Evolutionary conservation across 1,140 invertebrate species (phyloP).

Genomic region (Contarinia nasturtii): DNA sequence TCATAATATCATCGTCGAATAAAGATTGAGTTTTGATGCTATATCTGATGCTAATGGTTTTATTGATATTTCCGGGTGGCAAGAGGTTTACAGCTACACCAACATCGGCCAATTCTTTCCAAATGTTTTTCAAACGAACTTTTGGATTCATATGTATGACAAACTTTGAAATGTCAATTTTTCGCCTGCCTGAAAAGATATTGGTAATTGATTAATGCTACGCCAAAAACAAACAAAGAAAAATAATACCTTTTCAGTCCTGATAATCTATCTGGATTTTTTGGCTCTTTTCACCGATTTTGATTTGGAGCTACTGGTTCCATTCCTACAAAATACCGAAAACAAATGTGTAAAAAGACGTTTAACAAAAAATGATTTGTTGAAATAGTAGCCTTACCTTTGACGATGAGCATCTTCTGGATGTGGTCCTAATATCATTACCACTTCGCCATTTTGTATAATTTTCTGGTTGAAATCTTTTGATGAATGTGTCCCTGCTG

Average conservation of each 20-base stretch:
- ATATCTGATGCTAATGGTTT: not conserved
- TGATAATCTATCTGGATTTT: not conserved
- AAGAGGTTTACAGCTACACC: not conserved
- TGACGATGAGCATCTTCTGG: slow-evolving; percentile 69
- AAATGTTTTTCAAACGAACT: not conserved
- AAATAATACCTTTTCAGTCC: not conserved
- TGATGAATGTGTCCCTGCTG: slow-evolving; percentile 94
- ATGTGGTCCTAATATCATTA: slow-evolving; percentile 75
- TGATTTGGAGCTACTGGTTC: no score
- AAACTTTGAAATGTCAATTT: not conserved
- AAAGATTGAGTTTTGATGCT: no score
- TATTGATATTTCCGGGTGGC: not conserved
- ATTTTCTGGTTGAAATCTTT: slow-evolving; percentile 79
- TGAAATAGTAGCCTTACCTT: no score
- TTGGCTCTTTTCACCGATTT: not conserved
- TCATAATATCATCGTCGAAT: no score
- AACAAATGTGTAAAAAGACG: no score
- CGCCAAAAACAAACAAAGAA: no score
- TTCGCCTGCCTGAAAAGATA: no score
- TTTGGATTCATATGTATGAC: not conserved
- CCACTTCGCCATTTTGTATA: slow-evolving; percentile 45
- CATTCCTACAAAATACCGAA: not conserved
- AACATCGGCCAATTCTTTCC: not conserved
- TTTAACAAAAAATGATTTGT: no score
- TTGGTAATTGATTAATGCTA: no score